These are phyloP conservation scores for Sesia apiformis DNA, from an alignment of 2,888 invertebrate genomes.

Conservation along the genomic window DNA sequence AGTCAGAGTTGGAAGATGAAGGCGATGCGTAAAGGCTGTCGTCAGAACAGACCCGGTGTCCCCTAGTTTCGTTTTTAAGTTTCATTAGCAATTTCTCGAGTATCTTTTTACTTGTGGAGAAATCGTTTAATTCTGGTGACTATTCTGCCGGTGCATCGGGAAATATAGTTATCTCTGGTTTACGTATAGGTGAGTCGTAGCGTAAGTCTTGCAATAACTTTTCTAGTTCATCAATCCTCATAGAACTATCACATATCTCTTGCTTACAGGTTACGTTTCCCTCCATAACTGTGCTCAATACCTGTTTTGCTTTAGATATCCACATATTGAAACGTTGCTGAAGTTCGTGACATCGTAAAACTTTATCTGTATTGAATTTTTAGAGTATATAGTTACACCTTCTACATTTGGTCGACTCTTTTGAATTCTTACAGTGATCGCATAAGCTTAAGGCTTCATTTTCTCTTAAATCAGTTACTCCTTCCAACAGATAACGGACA, in stretches of 20 bases:
- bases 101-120: slow-evolving; percentile 18
- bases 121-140: slow-evolving; percentile 7
- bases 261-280: slow-evolving; percentile 17
- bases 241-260: slow-evolving; percentile 11
- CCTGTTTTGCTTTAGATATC: slow-evolving; percentile 22
- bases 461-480: slow-evolving; percentile 24
- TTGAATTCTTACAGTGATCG: slow-evolving; percentile 25
- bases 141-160: slow-evolving; percentile 8
- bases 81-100: slow-evolving; percentile 19
- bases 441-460: slow-evolving; percentile 26
- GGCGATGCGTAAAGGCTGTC: neutral
- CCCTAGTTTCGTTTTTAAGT: slow-evolving; percentile 6
- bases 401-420: slow-evolving; percentile 22
- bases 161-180: slow-evolving; percentile 14
- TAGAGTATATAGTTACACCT: slow-evolving; percentile 27
- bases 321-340: slow-evolving; percentile 18
- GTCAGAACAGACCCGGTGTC: neutral
- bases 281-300: slow-evolving; percentile 22
- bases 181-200: slow-evolving; percentile 10
- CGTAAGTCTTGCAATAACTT: slow-evolving; percentile 19
- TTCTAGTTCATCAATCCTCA: slow-evolving; percentile 15
- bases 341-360: slow-evolving; percentile 13
- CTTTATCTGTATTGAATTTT: slow-evolving; percentile 18
- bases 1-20: neutral
- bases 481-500: slow-evolving; percentile 25